These are phyloP conservation scores for Alcedo quadribrachys DNA, from an alignment of 2,797 vertebrate species.

Conservation along the genomic window DNA sequence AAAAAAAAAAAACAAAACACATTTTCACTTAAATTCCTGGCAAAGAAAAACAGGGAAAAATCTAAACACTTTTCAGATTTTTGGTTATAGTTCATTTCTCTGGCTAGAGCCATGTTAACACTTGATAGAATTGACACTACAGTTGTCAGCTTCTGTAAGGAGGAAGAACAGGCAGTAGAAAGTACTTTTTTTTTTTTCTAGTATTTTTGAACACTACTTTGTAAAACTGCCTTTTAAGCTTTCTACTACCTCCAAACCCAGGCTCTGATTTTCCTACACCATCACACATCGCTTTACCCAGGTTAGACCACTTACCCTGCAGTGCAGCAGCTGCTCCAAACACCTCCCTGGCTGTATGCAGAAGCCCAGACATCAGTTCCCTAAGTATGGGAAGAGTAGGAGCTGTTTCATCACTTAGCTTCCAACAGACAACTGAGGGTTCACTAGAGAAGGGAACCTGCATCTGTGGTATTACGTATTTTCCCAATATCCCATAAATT, in stretches of 20 bases:
- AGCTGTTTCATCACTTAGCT: rapidly evolving
- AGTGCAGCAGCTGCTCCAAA: neutral
- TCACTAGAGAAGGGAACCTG: neutral
- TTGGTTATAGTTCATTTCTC: neutral
- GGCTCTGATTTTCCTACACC: neutral
- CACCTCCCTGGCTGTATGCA: neutral
- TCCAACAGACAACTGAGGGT: neutral
- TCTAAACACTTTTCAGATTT: neutral
- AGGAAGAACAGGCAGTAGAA: neutral
- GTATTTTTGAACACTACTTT: neutral
- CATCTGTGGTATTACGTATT: rapidly evolving
- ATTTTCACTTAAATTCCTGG: neutral
- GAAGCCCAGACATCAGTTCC: neutral
- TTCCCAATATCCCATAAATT: rapidly evolving
- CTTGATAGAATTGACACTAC: neutral
- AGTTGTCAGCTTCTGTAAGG: neutral
- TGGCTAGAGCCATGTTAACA: neutral
- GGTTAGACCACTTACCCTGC: neutral
- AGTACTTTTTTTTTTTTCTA: neutral
- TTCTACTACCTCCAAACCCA: neutral
- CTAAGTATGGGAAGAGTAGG: rapidly evolving
- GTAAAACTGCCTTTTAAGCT: neutral
- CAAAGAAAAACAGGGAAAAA: neutral
- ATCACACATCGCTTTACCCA: neutral
- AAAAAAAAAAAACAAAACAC: neutral